These are phyloP conservation scores for Acanthiza pusilla DNA, from an alignment of 2,797 vertebrate genomes.

Conservation along the genomic window DNA sequence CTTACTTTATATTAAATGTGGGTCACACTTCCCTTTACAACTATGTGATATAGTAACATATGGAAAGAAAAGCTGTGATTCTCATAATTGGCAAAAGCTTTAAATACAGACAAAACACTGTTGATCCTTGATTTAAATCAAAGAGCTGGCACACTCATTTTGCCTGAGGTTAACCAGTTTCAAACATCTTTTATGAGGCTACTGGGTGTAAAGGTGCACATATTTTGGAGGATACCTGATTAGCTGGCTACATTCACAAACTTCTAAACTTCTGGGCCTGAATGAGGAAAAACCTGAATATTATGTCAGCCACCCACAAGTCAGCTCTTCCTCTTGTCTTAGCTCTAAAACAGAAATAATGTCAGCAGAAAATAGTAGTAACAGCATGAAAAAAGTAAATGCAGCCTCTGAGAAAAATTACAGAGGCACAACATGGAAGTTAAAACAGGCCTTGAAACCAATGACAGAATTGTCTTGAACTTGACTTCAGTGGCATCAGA, in stretches of 20 bases:
- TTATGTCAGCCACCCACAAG: not conserved
- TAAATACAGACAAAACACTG: constrained; percentile 45
- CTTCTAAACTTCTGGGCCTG: not conserved
- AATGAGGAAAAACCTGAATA: not conserved
- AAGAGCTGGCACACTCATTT: not conserved
- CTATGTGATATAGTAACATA: constrained; percentile 55
- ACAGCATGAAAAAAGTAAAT: not conserved
- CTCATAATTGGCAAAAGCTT: constrained; percentile 34
- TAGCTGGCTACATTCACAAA: not conserved
- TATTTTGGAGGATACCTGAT: not conserved
- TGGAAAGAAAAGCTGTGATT: constrained; percentile 70
- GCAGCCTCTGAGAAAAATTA: not conserved
- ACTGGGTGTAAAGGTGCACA: not conserved
- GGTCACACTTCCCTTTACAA: not conserved
- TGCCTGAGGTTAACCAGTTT: not conserved
- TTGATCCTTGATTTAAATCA: constrained; percentile 14
- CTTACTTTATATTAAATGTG: constrained; percentile 10
- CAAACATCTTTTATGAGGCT: not conserved
- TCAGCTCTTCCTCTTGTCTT: not conserved
- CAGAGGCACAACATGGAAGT: not conserved
- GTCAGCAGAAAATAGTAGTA: not conserved
- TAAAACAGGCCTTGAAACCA: not conserved
- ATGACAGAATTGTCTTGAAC: not conserved
- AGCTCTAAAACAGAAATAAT: not conserved
- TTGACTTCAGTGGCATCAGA: not conserved